Percentiles rank a stretch among this genome's conserved stretches.
These are phyloP conservation scores for Patella depressa DNA, from an alignment of 2,888 invertebrate genomes.

Conservation along the genomic window DNA sequence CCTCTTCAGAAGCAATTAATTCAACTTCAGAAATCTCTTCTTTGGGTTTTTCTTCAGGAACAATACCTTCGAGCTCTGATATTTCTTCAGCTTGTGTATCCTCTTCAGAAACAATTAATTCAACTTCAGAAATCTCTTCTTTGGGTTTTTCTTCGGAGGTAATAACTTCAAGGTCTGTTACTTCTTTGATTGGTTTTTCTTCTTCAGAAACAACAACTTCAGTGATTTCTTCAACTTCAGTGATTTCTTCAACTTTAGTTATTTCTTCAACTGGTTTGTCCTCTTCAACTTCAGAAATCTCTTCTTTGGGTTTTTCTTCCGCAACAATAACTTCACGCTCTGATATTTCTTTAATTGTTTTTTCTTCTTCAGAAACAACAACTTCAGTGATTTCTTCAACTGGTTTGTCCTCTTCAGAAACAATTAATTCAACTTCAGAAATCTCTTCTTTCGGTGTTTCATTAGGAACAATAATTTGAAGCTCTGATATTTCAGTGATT, in stretches of 20 bases:
- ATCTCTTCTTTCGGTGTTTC: slow-evolving; percentile 18
- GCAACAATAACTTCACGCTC: slow-evolving; percentile 14
- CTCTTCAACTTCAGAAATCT: not conserved
- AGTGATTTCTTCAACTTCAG: slow-evolving; percentile 3
- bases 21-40: not conserved
- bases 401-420: not conserved
- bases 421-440: slow-evolving; percentile 13
- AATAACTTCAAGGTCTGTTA: slow-evolving; percentile 12
- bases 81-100: slow-evolving; percentile 13
- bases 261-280: too few species aligned
- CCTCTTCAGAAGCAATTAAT: not conserved
- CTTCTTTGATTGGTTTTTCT: not conserved
- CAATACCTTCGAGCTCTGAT: not conserved
- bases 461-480: not conserved
- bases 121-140: slow-evolving; percentile 24
- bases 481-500: not conserved
- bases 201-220: not conserved
- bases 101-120: slow-evolving; percentile 29
- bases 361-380: slow-evolving; percentile 26
- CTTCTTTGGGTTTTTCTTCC: slow-evolving; percentile 20
- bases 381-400: slow-evolving; percentile 18
- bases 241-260: slow-evolving; percentile 20
- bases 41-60: too few species aligned
- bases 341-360: slow-evolving; percentile 20
- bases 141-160: slow-evolving; percentile 29